Evolutionary conservation across 2,797 vertebrate genomes (phyloP).

Genomic region (Microctenopoma steveboyesi): DNA sequence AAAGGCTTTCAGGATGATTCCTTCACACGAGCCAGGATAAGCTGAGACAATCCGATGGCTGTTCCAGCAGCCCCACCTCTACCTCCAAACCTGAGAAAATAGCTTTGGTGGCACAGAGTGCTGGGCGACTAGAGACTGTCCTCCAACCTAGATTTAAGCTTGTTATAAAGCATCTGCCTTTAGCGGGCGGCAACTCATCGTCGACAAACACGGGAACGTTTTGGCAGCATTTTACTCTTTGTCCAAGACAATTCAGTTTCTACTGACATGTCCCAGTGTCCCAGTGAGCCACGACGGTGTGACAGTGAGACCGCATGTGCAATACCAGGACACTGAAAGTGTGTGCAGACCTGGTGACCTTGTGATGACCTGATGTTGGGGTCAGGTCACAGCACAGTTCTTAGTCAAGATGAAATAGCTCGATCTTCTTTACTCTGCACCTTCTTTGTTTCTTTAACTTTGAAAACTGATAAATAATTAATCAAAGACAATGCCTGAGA

Average conservation of each 20-base stretch:
- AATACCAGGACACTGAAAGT: neutral
- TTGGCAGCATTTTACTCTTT: neutral
- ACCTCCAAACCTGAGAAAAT: conserved; percentile 27
- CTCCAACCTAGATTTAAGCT: conserved; percentile 4
- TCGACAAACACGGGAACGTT: neutral
- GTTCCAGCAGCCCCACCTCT: conserved; percentile 37
- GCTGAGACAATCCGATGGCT: conserved; percentile 53
- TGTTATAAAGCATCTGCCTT: neutral
- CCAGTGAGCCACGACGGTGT: neutral
- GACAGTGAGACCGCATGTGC: neutral
- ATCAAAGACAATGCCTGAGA: neutral
- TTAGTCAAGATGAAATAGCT: too few species aligned
- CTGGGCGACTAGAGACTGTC: neutral
- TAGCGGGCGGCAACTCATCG: neutral
- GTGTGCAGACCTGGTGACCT: too few species aligned
- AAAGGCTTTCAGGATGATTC: conserved; percentile 72
- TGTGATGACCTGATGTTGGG: neutral
- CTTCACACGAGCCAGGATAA: conserved; percentile 61
- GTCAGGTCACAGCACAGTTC: too few species aligned
- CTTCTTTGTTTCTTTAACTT: neutral
- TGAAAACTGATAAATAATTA: neutral
- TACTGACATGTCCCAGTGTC: neutral
- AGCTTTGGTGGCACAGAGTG: neutral
- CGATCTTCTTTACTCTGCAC: neutral
- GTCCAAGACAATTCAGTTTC: neutral